Conservation (phyloP, 2,797 vertebrate species). For the Chromobotia macracanthus region DNA sequence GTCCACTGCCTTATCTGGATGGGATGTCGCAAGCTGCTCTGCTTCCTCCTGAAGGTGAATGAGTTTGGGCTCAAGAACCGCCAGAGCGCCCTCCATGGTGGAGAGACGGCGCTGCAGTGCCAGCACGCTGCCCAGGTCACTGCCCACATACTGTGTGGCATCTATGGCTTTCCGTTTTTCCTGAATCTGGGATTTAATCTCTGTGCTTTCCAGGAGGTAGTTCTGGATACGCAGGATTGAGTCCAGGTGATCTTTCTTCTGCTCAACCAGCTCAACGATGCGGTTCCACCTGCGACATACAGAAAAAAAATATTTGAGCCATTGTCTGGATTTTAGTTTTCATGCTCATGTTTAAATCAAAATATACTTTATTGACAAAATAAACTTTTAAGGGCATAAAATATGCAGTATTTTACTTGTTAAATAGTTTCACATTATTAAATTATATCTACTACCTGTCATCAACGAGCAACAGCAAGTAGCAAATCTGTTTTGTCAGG, state of each 20-base stretch:
- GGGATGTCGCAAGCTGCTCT: constrained; percentile 79
- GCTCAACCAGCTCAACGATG: constrained; percentile 91
- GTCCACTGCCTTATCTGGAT: constrained; percentile 80
- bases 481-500: too few relatives aligned
- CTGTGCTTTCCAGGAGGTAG: constrained; percentile 88
- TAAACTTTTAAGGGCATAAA: too few relatives aligned
- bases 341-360: background rate
- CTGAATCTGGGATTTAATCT: constrained; percentile 89
- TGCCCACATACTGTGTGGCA: constrained; percentile 81
- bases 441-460: too few relatives aligned
- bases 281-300: constrained; percentile 86
- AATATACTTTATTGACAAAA: background rate
- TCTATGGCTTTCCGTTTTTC: constrained; percentile 92
- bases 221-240: constrained; percentile 89
- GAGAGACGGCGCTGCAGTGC: constrained; percentile 88
- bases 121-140: constrained; percentile 84
- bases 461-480: too few relatives aligned
- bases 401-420: too few relatives aligned
- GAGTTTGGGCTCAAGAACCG: constrained; percentile 88
- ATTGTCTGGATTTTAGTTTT: too few relatives aligned
- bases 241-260: constrained; percentile 85
- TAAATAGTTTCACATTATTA: too few relatives aligned
- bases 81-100: constrained; percentile 89
- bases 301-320: constrained; percentile 11
- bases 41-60: constrained; percentile 86